Evolutionary conservation across 2,888 invertebrate species (phyloP).

Genomic region (Plebejus anna): DNA sequence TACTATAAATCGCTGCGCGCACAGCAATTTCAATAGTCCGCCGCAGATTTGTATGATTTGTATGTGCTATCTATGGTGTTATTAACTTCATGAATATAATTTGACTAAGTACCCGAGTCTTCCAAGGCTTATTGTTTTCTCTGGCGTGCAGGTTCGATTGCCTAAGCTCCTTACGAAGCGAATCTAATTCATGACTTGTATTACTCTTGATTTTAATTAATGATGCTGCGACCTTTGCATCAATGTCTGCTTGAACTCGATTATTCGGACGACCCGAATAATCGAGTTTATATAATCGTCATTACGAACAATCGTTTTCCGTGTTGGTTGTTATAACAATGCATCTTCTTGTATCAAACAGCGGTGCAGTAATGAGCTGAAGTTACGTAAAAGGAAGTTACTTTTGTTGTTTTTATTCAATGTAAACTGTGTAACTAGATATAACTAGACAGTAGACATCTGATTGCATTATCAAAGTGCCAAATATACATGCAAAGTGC

Average conservation of each 20-base stretch:
- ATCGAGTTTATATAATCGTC: conserved; percentile 6
- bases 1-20: too few species aligned
- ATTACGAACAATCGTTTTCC: background rate
- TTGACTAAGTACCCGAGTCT: too few species aligned
- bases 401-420: background rate
- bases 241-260: background rate
- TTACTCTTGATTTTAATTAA: background rate
- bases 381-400: background rate
- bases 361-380: background rate
- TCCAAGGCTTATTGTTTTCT: too few species aligned
- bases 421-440: too few species aligned
- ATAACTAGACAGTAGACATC: too few species aligned
- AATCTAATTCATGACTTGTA: background rate
- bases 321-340: background rate
- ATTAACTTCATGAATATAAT: background rate
- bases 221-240: conserved; percentile 3
- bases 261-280: background rate
- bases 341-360: background rate
- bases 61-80: background rate
- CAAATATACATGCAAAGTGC: too few species aligned
- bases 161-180: background rate
- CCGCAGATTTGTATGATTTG: too few species aligned
- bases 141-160: background rate
- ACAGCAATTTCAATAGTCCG: too few species aligned
- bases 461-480: too few species aligned